Evolutionary conservation across 92 coral and sea anemone genomes (phyloP).

Genomic region (Palythoa caribaeorum): DNA sequence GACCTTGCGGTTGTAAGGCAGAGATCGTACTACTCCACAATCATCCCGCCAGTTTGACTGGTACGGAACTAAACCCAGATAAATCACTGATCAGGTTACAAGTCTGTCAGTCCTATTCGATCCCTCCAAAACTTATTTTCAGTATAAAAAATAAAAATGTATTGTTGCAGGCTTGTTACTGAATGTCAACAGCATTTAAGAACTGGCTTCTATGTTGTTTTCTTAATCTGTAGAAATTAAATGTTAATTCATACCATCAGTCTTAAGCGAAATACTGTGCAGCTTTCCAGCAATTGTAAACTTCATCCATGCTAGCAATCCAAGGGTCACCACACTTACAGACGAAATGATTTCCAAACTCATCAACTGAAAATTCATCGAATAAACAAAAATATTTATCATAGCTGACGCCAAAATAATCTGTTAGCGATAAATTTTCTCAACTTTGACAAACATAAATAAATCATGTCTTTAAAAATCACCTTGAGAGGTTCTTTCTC

Average conservation of each 20-base stretch:
- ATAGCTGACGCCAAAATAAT: neutral
- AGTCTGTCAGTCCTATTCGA: too few relatives aligned
- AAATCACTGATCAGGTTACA: too few relatives aligned
- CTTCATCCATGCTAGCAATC: constrained; percentile 78
- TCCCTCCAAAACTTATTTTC: too few relatives aligned
- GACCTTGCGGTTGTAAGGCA: too few relatives aligned
- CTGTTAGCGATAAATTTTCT: neutral
- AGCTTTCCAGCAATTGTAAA: constrained; percentile 81
- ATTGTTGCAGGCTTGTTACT: too few relatives aligned
- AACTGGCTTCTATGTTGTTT: neutral
- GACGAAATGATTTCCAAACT: constrained; percentile 81
- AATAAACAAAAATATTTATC: neutral
- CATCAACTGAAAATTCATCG: constrained; percentile 59
- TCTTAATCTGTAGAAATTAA: neutral
- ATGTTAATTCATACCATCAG: constrained; percentile 71
- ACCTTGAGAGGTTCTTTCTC: constrained; percentile 77
- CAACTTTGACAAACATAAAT: neutral
- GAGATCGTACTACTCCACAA: too few relatives aligned
- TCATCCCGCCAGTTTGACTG: too few relatives aligned
- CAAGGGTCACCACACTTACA: constrained; percentile 70
- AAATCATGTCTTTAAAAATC: neutral
- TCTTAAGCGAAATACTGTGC: constrained; percentile 76
- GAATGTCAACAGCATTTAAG: too few relatives aligned
- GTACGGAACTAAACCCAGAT: too few relatives aligned
- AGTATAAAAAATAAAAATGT: too few relatives aligned